Percentiles rank a stretch among this genome's conserved stretches.
These are phyloP conservation scores for Bergia sp. DNA, from an alignment of 92 coral and sea anemone species.

Conservation along the genomic window DNA sequence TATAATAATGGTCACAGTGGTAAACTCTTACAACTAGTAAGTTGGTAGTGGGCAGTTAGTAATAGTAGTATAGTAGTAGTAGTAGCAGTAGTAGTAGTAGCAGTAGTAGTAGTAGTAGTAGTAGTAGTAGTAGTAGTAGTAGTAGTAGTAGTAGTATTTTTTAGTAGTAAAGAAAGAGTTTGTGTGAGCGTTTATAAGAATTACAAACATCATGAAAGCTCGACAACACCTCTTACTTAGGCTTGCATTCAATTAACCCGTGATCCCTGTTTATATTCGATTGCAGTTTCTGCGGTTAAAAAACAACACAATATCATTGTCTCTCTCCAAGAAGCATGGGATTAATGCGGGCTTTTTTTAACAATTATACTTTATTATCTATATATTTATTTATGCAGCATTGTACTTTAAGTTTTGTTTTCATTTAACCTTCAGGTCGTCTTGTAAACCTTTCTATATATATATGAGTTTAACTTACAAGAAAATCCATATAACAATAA, in stretches of 20 bases:
- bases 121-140: not conserved
- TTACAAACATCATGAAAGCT: not conserved
- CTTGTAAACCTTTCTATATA: not conserved
- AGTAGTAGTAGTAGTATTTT: not conserved
- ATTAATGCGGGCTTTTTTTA: constrained; percentile 17
- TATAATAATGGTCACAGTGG: not conserved
- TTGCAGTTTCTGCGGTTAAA: constrained; percentile 8
- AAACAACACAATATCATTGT: constrained; percentile 9
- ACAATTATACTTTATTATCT: not conserved
- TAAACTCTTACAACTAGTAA: not conserved
- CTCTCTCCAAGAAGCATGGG: constrained; percentile 17
- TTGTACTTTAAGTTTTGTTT: not conserved
- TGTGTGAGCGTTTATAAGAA: not conserved
- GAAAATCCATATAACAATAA: not conserved
- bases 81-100: constrained; percentile 1
- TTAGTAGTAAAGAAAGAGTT: not conserved
- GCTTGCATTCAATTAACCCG: no score
- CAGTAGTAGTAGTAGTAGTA: not conserved
- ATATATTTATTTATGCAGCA: not conserved
- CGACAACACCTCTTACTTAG: not conserved
- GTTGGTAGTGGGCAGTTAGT: not conserved
- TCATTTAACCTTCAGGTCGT: not conserved
- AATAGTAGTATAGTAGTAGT: not conserved
- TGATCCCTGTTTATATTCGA: constrained; percentile 3
- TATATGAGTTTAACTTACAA: not conserved